A percentile compares a stretch with the other conserved stretches of the same genome.
Evolutionary conservation across 2,113 vertebrate genomes (phyloP).

Genomic region (human): GRCh38 chr17:16990501-16991000

Average conservation of each 20-base stretch:
- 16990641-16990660: neutral
- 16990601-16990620: neutral
- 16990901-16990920: neutral
- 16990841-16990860: fast-evolving
- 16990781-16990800: neutral
- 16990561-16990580: neutral
- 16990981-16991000: fast-evolving
- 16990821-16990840: fast-evolving
- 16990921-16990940: neutral
- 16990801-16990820: neutral
- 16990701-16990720: neutral
- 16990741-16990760: neutral
- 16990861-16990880: fast-evolving
- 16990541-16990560: neutral
- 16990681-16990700: neutral
- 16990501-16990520: neutral
- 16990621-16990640: fast-evolving
- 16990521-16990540: neutral
- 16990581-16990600: fast-evolving
- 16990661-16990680: neutral
- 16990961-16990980: neutral
- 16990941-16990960: neutral
- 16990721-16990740: fast-evolving
- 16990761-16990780: neutral
- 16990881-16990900: too few species aligned